These are phyloP conservation scores for Erannis defoliaria DNA, from an alignment of 2,888 invertebrate genomes.

Conservation along the genomic window DNA sequence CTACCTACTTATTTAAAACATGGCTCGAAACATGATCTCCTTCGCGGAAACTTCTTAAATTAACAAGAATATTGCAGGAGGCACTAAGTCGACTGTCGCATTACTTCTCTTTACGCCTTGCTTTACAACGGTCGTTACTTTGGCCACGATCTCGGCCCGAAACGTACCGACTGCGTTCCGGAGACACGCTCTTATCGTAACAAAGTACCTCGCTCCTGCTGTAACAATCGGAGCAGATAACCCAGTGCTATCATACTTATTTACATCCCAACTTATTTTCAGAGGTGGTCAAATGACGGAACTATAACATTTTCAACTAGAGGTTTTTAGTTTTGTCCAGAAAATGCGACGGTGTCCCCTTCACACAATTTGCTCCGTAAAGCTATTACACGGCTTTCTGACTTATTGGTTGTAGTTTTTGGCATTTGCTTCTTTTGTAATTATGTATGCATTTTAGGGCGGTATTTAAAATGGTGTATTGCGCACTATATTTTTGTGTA, in stretches of 20 bases:
- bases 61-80: slow-evolving; percentile 57
- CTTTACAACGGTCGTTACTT: slow-evolving; percentile 59
- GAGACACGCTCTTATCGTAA: slow-evolving; percentile 53
- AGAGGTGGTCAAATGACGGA: neutral
- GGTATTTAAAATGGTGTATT: too few relatives aligned
- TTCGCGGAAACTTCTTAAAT: slow-evolving; percentile 58
- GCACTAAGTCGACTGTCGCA: slow-evolving; percentile 52
- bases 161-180: slow-evolving; percentile 33
- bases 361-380: neutral
- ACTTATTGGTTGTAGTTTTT: too few relatives aligned
- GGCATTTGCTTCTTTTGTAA: too few relatives aligned
- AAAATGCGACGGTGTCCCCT: neutral
- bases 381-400: too few relatives aligned
- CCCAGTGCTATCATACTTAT: neutral
- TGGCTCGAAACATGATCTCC: slow-evolving; percentile 61
- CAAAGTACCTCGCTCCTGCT: slow-evolving; percentile 35
- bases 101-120: slow-evolving; percentile 50
- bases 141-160: slow-evolving; percentile 51
- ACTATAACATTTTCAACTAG: neutral
- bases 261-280: neutral
- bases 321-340: neutral
- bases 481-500: too few relatives aligned
- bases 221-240: slow-evolving; percentile 19
- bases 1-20: slow-evolving; percentile 49
- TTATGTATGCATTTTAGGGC: too few relatives aligned